Conservation (phyloP, 1,140 invertebrate species). For the Uloborus diversus region DNA sequence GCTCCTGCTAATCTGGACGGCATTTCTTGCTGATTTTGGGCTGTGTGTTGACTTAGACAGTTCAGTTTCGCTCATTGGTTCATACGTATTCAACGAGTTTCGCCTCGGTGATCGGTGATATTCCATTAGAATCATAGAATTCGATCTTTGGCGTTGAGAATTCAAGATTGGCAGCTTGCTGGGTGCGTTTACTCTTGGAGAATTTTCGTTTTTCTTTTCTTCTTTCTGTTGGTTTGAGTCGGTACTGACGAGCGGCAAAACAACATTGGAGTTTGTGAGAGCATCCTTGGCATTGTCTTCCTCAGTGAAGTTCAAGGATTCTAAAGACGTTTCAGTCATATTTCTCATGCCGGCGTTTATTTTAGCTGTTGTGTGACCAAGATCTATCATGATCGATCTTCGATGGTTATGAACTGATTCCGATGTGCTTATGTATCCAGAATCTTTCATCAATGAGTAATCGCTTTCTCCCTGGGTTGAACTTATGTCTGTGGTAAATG, state of each 20-base stretch:
- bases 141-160: neutral
- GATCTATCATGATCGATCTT: conserved; percentile 32
- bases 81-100: too few species aligned
- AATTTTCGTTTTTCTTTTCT: neutral
- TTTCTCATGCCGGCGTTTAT: conserved; percentile 38
- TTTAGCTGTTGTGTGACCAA: conserved; percentile 45
- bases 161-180: conserved; percentile 30
- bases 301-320: neutral
- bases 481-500: neutral
- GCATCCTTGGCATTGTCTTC: neutral
- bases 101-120: conserved; percentile 16
- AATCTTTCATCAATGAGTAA: conserved; percentile 8
- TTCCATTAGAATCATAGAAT: conserved; percentile 21
- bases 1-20: too few species aligned
- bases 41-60: too few species aligned
- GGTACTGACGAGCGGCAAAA: too few species aligned
- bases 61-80: too few species aligned
- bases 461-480: conserved; percentile 36
- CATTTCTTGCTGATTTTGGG: too few species aligned
- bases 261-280: neutral
- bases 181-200: neutral
- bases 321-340: neutral
- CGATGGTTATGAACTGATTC: conserved; percentile 38
- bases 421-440: conserved; percentile 37
- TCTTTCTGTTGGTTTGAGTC: neutral